Evolutionary conservation across 2,113 vertebrate species (phyloP), one percentile per base, ranked within the genome.

Genomic region (Narcine bancroftii): DNA sequence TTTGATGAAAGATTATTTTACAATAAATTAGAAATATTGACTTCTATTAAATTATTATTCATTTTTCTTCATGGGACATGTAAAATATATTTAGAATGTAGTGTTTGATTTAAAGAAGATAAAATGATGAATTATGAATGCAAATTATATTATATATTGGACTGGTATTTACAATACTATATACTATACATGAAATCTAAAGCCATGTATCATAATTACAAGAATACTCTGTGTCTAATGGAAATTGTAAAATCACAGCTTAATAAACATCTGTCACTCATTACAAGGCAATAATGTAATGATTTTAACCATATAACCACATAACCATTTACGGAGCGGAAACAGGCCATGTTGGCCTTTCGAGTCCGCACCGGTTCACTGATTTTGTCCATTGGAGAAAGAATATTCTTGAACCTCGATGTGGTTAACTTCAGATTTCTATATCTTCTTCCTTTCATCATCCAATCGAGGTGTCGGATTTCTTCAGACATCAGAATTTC

Each of bases 271-370:
- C 89, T 91, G 42, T 69, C 89, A 42, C 45, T 33, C 21, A 47
- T 71, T 91, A 91, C 89, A 47, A 91, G 89, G 29, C 89, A 69
- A 69, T 91, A 45, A 89, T 65, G 17, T 89, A 65, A 91, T 91
- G n/a, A n/a, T n/a, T n/a, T n/a, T n/a, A n/a, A n/a, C n/a, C n/a
- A n/a, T n/a, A n/a, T n/a, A n/a, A n/a, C n/a, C n/a, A n/a, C n/a
- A n/a, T n/a, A n/a, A n/a, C n/a, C n/a, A n/a, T n/a, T n/a, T n/a
- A n/a, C n/a, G n/a, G n/a, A n/a, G n/a, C n/a, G n/a, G n/a, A n/a
- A n/a, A n/a, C n/a, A n/a, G n/a, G n/a, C n/a, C n/a, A n/a, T n/a
- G n/a, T n/a, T n/a, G n/a, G n/a, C n/a, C n/a, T n/a, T n/a, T n/a
- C n/a, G n/a, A n/a, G n/a, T n/a, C n/a, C n/a, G n/a, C n/a, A n/a